Conservation (phyloP, 2,113 vertebrate genomes). For the Trematocara stigmaticum region DNA sequence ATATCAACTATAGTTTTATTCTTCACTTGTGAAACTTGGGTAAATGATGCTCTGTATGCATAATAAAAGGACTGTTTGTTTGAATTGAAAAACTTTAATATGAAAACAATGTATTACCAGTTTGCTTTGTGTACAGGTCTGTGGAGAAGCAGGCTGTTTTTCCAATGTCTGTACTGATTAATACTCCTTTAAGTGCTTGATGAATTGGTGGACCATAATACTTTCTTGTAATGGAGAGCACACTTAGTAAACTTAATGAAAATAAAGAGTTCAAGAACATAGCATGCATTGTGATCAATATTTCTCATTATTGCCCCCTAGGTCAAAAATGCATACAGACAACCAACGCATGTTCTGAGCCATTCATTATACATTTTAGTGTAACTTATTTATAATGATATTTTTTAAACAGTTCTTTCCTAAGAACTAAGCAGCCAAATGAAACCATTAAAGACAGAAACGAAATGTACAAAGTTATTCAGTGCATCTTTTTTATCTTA, state of each 20-base stretch:
- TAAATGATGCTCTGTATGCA: background rate
- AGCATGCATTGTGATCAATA: background rate
- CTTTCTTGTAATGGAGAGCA: background rate
- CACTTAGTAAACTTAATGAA: background rate
- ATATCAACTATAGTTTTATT: background rate
- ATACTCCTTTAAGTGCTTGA: background rate
- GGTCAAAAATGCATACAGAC: background rate
- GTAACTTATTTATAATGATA: background rate
- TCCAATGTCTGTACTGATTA: background rate
- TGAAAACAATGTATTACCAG: too few species aligned
- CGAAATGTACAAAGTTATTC: background rate
- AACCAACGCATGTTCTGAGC: rapidly evolving
- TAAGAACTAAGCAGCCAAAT: background rate
- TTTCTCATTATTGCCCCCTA: background rate
- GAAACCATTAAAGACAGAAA: background rate
- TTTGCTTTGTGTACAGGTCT: rapidly evolving
- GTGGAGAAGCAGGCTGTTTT: rapidly evolving
- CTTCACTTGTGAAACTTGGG: background rate
- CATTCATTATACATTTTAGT: background rate
- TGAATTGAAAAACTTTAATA: background rate
- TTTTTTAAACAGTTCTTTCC: background rate
- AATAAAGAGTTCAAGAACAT: background rate
- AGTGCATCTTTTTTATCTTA: background rate
- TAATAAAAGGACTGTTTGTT: background rate
- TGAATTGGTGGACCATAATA: background rate